These are phyloP conservation scores for Grallaria varia DNA, from an alignment of 2,113 vertebrate genomes.

Conservation along the genomic window DNA sequence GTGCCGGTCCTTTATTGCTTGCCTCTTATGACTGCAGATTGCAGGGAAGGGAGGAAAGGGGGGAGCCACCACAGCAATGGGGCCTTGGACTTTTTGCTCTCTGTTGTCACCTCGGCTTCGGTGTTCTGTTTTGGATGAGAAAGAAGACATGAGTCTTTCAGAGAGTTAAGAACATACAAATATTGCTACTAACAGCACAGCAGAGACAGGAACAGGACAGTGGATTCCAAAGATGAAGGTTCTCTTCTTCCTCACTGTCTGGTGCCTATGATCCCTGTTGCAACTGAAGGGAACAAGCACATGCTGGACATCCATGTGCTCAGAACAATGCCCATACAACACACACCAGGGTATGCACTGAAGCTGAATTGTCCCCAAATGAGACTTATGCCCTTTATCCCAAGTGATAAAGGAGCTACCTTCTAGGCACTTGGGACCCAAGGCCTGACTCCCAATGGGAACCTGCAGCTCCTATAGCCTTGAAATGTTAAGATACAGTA, in stretches of 20 bases:
- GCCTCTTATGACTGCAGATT: conserved; percentile 78
- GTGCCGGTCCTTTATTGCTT: conserved; percentile 83
- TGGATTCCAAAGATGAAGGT: neutral
- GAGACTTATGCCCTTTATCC: neutral
- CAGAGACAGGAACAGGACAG: neutral
- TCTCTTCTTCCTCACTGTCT: neutral
- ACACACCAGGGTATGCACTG: accelerated
- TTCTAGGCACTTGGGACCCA: neutral
- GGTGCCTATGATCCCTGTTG: neutral
- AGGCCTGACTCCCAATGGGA: neutral
- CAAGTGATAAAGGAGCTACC: neutral
- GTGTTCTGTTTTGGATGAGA: conserved; percentile 75
- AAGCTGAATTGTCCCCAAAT: neutral
- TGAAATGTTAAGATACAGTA: neutral
- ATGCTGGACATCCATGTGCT: accelerated
- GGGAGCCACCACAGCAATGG: conserved; percentile 77
- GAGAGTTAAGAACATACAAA: neutral
- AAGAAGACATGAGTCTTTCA: neutral
- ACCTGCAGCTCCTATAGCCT: neutral
- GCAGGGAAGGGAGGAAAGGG: conserved; percentile 83
- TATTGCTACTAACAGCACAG: neutral
- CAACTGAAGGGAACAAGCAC: neutral
- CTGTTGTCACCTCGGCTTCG: conserved; percentile 78
- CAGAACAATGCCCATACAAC: neutral
- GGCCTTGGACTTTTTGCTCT: conserved; percentile 78